phyloP scores from a whole-genome alignment of 2,888 invertebrate species.

The Diaphora mendica region DNA sequence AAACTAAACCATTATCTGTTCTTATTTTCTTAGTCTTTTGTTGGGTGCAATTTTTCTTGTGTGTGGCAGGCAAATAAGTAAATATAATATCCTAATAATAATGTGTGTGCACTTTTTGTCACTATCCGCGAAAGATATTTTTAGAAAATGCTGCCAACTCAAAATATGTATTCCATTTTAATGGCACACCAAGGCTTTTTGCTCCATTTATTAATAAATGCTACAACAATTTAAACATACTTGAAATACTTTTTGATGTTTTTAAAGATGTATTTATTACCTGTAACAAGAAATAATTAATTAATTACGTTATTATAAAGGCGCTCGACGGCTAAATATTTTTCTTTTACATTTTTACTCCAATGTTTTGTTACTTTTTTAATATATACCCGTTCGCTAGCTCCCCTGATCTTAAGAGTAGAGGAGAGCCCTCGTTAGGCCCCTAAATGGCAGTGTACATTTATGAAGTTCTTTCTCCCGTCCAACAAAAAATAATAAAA shows the following conservation, averaged over 20 bases:
- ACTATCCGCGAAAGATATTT: too few relatives aligned
- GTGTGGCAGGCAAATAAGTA: too few relatives aligned
- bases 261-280: neutral
- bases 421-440: neutral
- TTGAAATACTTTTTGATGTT: neutral
- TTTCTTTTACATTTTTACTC: neutral
- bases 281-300: neutral
- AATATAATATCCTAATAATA: too few relatives aligned
- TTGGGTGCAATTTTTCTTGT: neutral
- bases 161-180: neutral
- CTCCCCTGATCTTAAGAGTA: neutral
- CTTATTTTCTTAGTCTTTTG: neutral
- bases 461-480: neutral
- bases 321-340: neutral
- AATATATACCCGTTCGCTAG: neutral
- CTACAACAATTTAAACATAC: neutral
- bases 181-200: neutral
- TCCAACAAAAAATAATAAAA: neutral
- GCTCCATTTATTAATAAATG: neutral
- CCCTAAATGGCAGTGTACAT: neutral
- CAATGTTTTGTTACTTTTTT: neutral
- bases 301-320: neutral
- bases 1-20: neutral
- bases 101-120: too few relatives aligned
- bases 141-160: neutral